Conservation (phyloP, 1,140 invertebrate species). For the Eumeta japonica region DNA sequence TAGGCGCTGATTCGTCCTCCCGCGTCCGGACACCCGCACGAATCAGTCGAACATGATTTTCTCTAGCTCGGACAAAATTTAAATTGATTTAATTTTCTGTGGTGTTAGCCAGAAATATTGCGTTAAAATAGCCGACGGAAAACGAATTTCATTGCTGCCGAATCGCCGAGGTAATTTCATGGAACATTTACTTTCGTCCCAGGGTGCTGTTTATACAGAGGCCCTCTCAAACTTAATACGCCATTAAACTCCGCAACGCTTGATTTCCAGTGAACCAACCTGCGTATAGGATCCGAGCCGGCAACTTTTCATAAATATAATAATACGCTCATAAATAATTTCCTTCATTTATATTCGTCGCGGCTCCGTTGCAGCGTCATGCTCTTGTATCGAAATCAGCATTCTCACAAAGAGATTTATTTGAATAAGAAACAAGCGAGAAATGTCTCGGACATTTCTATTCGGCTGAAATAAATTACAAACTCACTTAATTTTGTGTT, state of each 20-base stretch:
- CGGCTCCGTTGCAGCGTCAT: too few species aligned
- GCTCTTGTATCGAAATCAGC: too few species aligned
- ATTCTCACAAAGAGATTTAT: constrained; percentile 16
- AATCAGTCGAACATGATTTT: too few species aligned
- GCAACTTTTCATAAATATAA: too few species aligned
- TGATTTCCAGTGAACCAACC: constrained; percentile 14
- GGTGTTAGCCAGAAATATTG: constrained; percentile 21
- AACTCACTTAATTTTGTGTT: constrained; percentile 22
- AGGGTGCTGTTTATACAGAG: constrained; percentile 29
- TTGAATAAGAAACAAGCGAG: constrained; percentile 18
- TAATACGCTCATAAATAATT: too few species aligned
- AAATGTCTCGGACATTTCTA: constrained; percentile 15
- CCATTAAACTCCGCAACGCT: constrained; percentile 13
- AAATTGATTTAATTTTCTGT: too few species aligned
- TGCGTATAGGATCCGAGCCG: too few species aligned
- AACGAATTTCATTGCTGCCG: constrained; percentile 27
- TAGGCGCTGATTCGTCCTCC: too few species aligned
- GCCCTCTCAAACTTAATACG: constrained; percentile 14
- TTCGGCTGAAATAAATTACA: constrained; percentile 21
- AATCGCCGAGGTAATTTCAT: constrained; percentile 37
- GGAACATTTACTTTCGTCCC: constrained; percentile 31
- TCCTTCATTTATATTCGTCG: too few species aligned
- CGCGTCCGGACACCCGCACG: too few species aligned
- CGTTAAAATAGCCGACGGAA: constrained; percentile 20
- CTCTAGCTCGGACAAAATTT: too few species aligned